A percentile compares a stretch with the other conserved stretches of the same genome.
Evolutionary conservation across 37 sponge, comb jelly and placozoan genomes (phyloP).

Genomic region (Spongia lamella): DNA sequence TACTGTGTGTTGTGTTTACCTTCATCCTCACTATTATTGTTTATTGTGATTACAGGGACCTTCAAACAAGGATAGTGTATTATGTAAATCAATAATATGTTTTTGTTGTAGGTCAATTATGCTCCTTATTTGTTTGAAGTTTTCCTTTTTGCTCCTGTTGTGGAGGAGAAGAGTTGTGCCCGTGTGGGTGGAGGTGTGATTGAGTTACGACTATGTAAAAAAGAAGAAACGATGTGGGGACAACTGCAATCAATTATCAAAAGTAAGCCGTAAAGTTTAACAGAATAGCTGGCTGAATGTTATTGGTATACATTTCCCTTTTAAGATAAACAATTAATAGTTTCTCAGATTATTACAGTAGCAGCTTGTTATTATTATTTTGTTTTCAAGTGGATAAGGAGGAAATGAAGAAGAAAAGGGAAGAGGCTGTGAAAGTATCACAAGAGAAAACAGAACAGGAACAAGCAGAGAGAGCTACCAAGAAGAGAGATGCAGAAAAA

Average conservation of each 20-base stretch:
- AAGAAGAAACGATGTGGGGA: slow-evolving; percentile 48
- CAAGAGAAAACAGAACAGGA: slow-evolving; percentile 26
- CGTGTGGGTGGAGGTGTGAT: slow-evolving; percentile 73
- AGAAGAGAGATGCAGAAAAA: slow-evolving; percentile 64
- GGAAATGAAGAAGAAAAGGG: slow-evolving; percentile 42
- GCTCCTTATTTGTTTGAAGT: slow-evolving; percentile 87
- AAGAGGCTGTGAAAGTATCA: slow-evolving; percentile 60
- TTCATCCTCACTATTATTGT: no score
- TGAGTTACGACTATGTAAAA: slow-evolving; percentile 52
- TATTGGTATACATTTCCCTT: no score
- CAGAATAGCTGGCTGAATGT: no score
- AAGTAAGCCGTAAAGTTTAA: no score
- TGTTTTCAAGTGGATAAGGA: slow-evolving; percentile 62
- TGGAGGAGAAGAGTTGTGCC: slow-evolving; percentile 57
- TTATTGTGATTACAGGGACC: no score
- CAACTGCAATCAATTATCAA: slow-evolving; percentile 24
- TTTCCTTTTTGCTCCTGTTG: slow-evolving; percentile 50
- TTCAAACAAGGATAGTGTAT: no score
- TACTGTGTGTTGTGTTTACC: no score
- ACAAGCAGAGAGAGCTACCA: slow-evolving; percentile 52
- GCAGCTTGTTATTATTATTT: no score
- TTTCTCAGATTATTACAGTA: no score
- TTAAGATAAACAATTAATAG: no score
- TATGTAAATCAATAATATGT: no score
- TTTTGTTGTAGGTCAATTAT: no score